phyloP scores from a whole-genome alignment of 2,113 vertebrate species.

The Origma solitaria region DNA sequence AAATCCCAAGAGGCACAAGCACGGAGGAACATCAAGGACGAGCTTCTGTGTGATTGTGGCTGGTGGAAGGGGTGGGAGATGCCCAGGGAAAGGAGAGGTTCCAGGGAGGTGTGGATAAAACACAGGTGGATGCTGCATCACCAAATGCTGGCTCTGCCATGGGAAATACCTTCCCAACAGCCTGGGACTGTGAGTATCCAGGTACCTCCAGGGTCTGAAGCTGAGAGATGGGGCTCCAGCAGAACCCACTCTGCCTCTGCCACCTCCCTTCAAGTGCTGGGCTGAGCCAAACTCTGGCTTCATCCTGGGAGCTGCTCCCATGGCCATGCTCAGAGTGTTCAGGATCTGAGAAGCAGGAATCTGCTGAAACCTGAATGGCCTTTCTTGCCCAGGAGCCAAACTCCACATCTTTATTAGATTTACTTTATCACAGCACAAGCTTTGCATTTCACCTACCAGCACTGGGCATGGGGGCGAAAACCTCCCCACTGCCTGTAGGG shows the following conservation, averaged over 20 bases:
- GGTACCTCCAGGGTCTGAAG: not conserved
- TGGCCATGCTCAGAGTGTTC: accelerated
- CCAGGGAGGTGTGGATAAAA: not conserved
- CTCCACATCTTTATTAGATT: not conserved
- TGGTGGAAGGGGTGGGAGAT: not conserved
- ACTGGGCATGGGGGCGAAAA: not conserved
- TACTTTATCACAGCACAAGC: not conserved
- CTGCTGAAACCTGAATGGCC: not conserved
- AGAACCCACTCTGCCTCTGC: not conserved
- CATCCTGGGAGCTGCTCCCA: not conserved
- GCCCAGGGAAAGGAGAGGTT: not conserved
- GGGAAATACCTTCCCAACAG: accelerated
- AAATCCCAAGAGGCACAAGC: not conserved
- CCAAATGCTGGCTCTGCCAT: not conserved
- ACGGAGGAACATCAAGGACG: not conserved
- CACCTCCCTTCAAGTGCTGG: not conserved
- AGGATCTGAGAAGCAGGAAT: not conserved
- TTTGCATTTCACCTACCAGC: not conserved
- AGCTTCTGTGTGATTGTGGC: not conserved
- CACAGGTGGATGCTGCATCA: not conserved
- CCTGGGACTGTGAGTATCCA: not conserved
- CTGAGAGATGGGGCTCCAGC: not conserved
- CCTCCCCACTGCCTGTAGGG: not conserved
- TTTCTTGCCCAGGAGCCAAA: not conserved
- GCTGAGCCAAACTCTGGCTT: not conserved